Evolutionary conservation across 2,888 invertebrate genomes (phyloP).

Genomic region (Dryobotodes eremita): DNA sequence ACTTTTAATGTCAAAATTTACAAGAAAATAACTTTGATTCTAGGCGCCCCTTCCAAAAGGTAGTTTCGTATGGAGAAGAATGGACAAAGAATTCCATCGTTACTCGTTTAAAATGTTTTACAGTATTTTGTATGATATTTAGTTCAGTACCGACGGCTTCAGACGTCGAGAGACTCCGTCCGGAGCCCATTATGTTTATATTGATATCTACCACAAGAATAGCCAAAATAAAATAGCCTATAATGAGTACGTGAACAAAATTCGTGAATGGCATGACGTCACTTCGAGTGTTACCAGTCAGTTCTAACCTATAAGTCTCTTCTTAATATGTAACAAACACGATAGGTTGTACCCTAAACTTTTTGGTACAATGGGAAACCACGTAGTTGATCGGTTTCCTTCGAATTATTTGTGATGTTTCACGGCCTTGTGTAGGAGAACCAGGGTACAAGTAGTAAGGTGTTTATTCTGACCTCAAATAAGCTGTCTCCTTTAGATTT

Average conservation of each 20-base stretch:
- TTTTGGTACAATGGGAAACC: conserved; percentile 15
- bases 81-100: not conserved
- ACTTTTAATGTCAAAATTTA: too few relatives aligned
- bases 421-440: not conserved
- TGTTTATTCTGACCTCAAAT: not conserved
- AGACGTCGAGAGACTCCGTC: not conserved
- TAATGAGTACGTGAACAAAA: not conserved
- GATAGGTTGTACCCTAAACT: conserved; percentile 13
- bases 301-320: not conserved
- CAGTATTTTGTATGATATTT: not conserved
- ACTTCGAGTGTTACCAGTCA: not conserved
- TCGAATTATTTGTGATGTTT: conserved; percentile 31
- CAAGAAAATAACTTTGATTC: too few relatives aligned
- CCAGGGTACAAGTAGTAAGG: not conserved
- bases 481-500: not conserved
- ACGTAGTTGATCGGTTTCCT: not conserved
- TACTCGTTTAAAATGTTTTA: too few relatives aligned
- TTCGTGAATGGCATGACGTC: not conserved
- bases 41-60: too few relatives aligned
- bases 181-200: not conserved
- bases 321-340: conserved; percentile 16
- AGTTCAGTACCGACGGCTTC: not conserved
- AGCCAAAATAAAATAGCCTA: not conserved
- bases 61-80: not conserved
- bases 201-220: not conserved